These are phyloP conservation scores for Dryomyza anilis DNA, from an alignment of 2,888 invertebrate species.

Conservation along the genomic window DNA sequence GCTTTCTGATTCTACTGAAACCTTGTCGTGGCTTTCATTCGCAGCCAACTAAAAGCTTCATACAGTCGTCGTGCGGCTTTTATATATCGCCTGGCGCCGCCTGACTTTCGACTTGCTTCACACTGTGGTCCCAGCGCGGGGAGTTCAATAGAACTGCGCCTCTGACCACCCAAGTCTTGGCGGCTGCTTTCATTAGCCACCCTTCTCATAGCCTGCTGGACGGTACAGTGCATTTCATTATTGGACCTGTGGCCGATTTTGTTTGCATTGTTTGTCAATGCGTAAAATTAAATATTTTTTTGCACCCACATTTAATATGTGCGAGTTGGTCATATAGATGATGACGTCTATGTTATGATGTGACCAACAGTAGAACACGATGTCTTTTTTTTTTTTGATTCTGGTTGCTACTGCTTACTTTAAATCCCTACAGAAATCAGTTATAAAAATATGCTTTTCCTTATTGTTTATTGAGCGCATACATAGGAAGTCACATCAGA, in stretches of 20 bases:
- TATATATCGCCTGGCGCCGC: constrained; percentile 40
- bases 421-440: neutral
- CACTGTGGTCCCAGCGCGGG: neutral
- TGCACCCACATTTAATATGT: too few species aligned
- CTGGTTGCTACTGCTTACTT: neutral
- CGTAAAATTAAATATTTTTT: constrained; percentile 56
- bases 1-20: neutral
- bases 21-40: constrained; percentile 31
- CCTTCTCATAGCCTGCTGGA: too few species aligned
- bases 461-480: too few species aligned
- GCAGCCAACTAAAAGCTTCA: constrained; percentile 56
- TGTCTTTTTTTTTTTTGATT: neutral
- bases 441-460: too few species aligned
- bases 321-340: neutral
- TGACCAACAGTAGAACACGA: neutral
- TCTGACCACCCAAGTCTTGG: constrained; percentile 22
- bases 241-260: too few species aligned
- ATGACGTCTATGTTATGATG: neutral
- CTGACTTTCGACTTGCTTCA: constrained; percentile 18
- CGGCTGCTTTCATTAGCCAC: too few species aligned
- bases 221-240: too few species aligned
- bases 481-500: too few species aligned
- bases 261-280: constrained; percentile 50
- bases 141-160: neutral
- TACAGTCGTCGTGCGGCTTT: constrained; percentile 46